Percentiles rank a stretch among this genome's conserved stretches.
phyloP scores from a whole-genome alignment of 2,888 invertebrate genomes.

The Drosophila meridionalis region DNA sequence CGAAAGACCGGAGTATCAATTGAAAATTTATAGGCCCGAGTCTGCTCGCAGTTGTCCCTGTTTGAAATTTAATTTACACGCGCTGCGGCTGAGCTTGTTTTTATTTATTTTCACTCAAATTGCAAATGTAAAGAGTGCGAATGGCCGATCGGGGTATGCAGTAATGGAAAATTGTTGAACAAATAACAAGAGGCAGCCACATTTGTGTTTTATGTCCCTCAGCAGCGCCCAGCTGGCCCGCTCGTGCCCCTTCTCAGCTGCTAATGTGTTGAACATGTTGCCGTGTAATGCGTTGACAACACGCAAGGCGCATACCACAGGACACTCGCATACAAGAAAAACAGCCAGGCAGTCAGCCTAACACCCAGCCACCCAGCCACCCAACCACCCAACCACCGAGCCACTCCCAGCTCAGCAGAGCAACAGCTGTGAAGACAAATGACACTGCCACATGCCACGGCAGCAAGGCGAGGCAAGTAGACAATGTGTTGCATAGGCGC shows the following conservation, averaged over 20 bases:
- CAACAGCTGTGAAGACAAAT: slow-evolving; percentile 64
- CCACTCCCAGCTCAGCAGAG: slow-evolving; percentile 11
- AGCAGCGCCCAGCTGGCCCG: background rate
- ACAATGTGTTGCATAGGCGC: slow-evolving; percentile 17
- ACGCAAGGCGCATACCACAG: slow-evolving; percentile 56
- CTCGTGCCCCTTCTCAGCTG: slow-evolving; percentile 14
- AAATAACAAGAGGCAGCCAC: slow-evolving; percentile 43
- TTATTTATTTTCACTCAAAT: slow-evolving; percentile 71
- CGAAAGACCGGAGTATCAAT: slow-evolving; percentile 55
- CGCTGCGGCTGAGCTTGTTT: slow-evolving; percentile 55
- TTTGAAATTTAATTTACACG: slow-evolving; percentile 65
- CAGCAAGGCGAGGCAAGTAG: background rate
- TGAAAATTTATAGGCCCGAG: slow-evolving; percentile 64
- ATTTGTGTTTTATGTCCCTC: slow-evolving; percentile 22
- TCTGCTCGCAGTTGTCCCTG: background rate
- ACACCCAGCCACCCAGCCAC: slow-evolving; percentile 4
- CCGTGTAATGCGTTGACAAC: slow-evolving; percentile 69
- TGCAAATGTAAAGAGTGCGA: slow-evolving; percentile 50
- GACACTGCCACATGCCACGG: slow-evolving; percentile 50
- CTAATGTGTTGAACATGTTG: slow-evolving; percentile 76
- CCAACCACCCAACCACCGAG: background rate
- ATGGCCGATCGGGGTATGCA: slow-evolving; percentile 5
- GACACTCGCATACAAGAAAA: slow-evolving; percentile 12
- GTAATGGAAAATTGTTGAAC: slow-evolving; percentile 58
- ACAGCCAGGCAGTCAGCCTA: too few relatives aligned